These are phyloP conservation scores for Iphiclides podalirius DNA, from an alignment of 2,888 invertebrate species.

Conservation along the genomic window DNA sequence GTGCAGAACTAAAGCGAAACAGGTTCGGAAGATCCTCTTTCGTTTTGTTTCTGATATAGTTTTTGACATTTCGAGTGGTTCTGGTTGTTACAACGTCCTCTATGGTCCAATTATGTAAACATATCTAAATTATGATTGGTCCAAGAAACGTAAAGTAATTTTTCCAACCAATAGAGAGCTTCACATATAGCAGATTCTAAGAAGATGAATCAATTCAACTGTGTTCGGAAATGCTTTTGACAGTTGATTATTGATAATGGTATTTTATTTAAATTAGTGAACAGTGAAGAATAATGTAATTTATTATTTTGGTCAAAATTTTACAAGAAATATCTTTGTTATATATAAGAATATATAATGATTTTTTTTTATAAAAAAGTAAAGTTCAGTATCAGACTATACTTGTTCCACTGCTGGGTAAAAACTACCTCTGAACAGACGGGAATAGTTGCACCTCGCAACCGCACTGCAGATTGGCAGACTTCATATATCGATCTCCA, in stretches of 20 bases:
- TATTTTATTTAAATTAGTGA: too few species aligned
- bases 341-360: too few species aligned
- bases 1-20: slow-evolving; percentile 14
- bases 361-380: too few species aligned
- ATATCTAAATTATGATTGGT: not conserved
- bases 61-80: slow-evolving; percentile 16
- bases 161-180: not conserved
- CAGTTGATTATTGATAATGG: not conserved
- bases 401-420: too few species aligned
- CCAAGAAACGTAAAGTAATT: not conserved
- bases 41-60: slow-evolving; percentile 18
- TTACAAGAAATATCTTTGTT: too few species aligned
- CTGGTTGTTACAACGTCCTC: slow-evolving; percentile 1
- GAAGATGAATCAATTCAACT: not conserved
- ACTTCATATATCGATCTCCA: too few species aligned
- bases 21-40: slow-evolving; percentile 17
- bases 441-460: too few species aligned
- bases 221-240: not conserved
- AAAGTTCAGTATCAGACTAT: too few species aligned
- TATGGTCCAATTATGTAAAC: not conserved
- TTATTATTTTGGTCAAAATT: too few species aligned
- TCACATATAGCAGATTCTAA: not conserved
- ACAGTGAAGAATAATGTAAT: too few species aligned
- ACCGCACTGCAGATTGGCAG: too few species aligned
- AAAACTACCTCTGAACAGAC: too few species aligned